Evolutionary conservation across 2,888 invertebrate genomes (phyloP), one percentile per base, ranked within the genome.

Genomic region (Parelbella ahira): DNA sequence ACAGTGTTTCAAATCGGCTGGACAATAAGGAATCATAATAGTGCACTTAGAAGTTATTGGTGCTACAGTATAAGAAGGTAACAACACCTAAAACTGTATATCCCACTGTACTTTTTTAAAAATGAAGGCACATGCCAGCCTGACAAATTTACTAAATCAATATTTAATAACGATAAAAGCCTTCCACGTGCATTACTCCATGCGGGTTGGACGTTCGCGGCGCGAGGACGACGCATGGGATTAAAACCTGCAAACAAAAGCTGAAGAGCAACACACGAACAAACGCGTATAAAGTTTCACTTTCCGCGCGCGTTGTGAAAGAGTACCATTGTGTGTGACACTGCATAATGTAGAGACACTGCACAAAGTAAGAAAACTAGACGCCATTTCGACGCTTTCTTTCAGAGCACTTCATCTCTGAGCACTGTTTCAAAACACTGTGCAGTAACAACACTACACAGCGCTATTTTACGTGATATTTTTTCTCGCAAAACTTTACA

Each of bases 251-350:
- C 45, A 55, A 47, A 56, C 53, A 71, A 50, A 71, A 68, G 74
- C 68, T 67, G 63, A 53, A 56, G 43, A 53, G 58, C 52, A 49
- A 50, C 48, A 48, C 51, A 63, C 62, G 66, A 70, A 71, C 74
- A 72, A 72, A 62, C 50, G 54, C 60, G 59, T 63, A 53, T 65
- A 51, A 50, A 68, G 73, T 80, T 75, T 77, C 75, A 75, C 78
- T 76, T 76, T 76, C 63, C 62, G 62, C 52, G 38, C 47, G 53
- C 62, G 66, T 68, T 73, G 66, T 73, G 60, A 56, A 49, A 44
- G 56, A 64, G 65, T 51, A 46, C 53, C 62, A 68, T 72, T 75
- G 69, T 71, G 20, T 37, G 34, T 34, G 21, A 41, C 41, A 34
- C 41, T 42, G 32, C 34, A 15, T 27, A 27, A 27, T 27, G 41